A percentile compares a stretch with the other conserved stretches of the same genome.
Evolutionary conservation across 2,797 vertebrate genomes (phyloP).

Genomic region (Cossypha polioptera): DNA sequence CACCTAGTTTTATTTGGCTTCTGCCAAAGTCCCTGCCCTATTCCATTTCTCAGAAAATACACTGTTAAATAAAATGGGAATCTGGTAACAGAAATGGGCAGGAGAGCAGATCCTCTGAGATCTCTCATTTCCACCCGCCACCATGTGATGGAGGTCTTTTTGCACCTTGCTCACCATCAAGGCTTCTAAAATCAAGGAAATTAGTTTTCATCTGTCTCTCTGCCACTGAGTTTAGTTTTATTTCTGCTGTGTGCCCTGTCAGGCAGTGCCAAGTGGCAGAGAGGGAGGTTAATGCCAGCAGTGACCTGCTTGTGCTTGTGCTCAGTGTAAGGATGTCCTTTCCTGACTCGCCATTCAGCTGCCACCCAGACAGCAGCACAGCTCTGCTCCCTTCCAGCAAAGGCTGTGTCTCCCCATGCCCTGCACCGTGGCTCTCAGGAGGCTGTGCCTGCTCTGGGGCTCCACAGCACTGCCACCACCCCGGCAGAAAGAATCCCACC

Average conservation of each 20-base stretch:
- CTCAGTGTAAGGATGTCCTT: not conserved
- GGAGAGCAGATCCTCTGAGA: not conserved
- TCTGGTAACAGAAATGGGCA: not conserved
- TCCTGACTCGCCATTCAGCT: not conserved
- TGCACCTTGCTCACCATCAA: not conserved
- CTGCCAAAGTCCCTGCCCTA: not conserved
- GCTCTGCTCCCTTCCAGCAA: not conserved
- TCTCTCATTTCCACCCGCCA: accelerated
- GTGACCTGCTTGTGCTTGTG: not conserved
- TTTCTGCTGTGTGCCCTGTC: not conserved
- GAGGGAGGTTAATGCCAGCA: not conserved
- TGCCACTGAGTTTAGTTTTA: not conserved
- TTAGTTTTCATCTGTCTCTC: not conserved
- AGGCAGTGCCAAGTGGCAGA: not conserved
- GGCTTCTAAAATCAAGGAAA: not conserved
- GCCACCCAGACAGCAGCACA: not conserved
- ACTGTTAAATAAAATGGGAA: not conserved
- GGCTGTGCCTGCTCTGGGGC: not conserved
- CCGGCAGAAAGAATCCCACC: not conserved
- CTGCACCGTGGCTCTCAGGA: accelerated
- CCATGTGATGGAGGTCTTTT: not conserved
- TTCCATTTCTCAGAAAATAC: not conserved
- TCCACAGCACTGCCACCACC: not conserved
- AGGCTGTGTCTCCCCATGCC: accelerated
- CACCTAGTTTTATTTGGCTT: not conserved